Percentiles rank a stretch among this genome's conserved stretches.
Evolutionary conservation across 2,888 invertebrate genomes (phyloP).

Genomic region (Drosophila percnosoma): DNA sequence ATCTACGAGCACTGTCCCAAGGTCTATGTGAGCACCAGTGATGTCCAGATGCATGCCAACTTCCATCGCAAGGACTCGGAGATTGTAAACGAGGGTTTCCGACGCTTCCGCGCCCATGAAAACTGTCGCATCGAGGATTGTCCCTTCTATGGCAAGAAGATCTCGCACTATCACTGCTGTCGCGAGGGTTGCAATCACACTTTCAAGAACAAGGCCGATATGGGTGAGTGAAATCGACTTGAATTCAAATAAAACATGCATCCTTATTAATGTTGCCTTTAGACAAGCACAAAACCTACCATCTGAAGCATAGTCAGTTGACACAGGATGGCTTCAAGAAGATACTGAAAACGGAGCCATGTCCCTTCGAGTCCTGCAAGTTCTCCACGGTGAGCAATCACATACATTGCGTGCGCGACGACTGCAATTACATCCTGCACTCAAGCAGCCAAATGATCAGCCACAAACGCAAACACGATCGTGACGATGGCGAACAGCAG

Average conservation of each 20-base stretch:
- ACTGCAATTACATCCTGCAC: slow-evolving; percentile 97
- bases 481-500: slow-evolving; percentile 92
- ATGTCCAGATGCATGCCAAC: slow-evolving; percentile 99
- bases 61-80: slow-evolving; percentile 99
- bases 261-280: slow-evolving; percentile 39
- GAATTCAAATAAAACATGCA: not conserved
- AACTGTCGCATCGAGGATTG: slow-evolving; percentile 96
- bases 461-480: slow-evolving; percentile 98
- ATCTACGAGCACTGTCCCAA: slow-evolving; percentile 97
- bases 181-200: slow-evolving; percentile 96
- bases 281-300: slow-evolving; percentile 99
- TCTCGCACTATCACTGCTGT: slow-evolving; percentile 98
- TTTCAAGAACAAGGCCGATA: slow-evolving; percentile 99
- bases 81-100: slow-evolving; percentile 98
- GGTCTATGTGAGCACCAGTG: slow-evolving; percentile 99
- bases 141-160: slow-evolving; percentile 96
- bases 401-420: slow-evolving; percentile 98
- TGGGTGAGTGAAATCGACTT: slow-evolving; percentile 90
- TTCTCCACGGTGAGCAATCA: slow-evolving; percentile 98
- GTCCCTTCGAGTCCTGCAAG: slow-evolving; percentile 95
- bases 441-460: slow-evolving; percentile 98
- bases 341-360: slow-evolving; percentile 98
- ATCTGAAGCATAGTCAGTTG: slow-evolving; percentile 98
- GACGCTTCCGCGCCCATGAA: slow-evolving; percentile 97
- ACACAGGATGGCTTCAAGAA: slow-evolving; percentile 99